Percentiles rank a stretch among this genome's conserved stretches.
phyloP scores from a whole-genome alignment of 2,888 invertebrate species.

The Branchellion lobata region DNA sequence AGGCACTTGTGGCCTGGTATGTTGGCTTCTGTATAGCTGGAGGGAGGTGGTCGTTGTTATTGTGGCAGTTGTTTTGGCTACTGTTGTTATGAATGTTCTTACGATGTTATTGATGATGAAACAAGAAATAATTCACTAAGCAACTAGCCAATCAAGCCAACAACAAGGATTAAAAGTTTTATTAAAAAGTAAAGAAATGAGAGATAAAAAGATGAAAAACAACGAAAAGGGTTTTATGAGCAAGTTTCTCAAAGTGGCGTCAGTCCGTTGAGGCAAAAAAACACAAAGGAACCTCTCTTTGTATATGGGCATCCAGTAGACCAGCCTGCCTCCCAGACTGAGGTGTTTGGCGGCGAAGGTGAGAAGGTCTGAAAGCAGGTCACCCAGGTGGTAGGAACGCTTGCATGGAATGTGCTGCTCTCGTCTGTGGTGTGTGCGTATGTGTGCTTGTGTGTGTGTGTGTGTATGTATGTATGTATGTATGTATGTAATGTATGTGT shows the following conservation, averaged over 20 bases:
- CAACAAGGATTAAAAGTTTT: too few species aligned
- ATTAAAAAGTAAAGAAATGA: too few species aligned
- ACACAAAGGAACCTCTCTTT: conserved; percentile 62
- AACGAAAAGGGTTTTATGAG: too few species aligned
- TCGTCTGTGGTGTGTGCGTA: background rate
- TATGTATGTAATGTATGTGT: conserved; percentile 14
- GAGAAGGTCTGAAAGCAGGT: conserved; percentile 81
- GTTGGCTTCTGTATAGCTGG: conserved; percentile 65
- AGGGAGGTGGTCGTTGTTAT: background rate
- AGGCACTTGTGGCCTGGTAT: conserved; percentile 81
- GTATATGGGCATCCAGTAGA: conserved; percentile 92
- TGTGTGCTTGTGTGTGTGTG: background rate
- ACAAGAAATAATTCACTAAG: too few species aligned
- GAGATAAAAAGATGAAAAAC: too few species aligned
- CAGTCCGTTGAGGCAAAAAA: too few species aligned
- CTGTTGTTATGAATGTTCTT: too few species aligned
- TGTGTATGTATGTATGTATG: too few species aligned
- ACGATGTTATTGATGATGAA: too few species aligned
- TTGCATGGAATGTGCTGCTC: conserved; percentile 64
- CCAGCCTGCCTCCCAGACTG: conserved; percentile 75
- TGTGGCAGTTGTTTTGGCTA: too few species aligned
- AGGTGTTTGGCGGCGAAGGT: conserved; percentile 79
- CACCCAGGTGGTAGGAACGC: conserved; percentile 78
- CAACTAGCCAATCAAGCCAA: too few species aligned
- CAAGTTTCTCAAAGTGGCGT: too few species aligned